phyloP scores from a whole-genome alignment of 2,113 vertebrate genomes.

The Martes martes region DNA sequence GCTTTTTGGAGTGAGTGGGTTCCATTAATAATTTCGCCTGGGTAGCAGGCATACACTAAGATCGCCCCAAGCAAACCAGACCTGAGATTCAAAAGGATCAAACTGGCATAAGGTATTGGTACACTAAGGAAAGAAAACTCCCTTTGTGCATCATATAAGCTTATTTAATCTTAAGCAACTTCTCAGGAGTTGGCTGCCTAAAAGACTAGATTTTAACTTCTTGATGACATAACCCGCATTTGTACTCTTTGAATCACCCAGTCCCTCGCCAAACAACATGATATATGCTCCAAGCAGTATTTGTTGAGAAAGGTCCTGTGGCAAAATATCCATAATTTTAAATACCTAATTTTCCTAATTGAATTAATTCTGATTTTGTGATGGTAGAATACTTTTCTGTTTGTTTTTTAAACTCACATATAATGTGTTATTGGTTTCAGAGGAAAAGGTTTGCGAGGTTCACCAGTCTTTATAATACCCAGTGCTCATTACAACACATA shows the following conservation, averaged over 20 bases:
- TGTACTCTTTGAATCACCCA: not conserved
- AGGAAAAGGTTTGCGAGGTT: too few relatives aligned
- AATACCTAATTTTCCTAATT: not conserved
- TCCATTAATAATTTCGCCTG: not conserved
- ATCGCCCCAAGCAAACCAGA: not conserved
- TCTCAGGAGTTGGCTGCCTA: not conserved
- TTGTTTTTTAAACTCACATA: too few relatives aligned
- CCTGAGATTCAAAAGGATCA: not conserved
- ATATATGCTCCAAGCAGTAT: not conserved
- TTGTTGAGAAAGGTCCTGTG: not conserved
- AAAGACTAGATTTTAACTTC: not conserved
- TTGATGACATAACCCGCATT: not conserved
- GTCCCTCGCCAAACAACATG: not conserved
- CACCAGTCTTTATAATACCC: too few relatives aligned
- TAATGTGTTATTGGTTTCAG: too few relatives aligned
- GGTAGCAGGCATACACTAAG: not conserved
- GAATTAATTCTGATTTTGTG: slow-evolving; percentile 10
- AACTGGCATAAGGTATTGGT: not conserved
- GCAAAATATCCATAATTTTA: not conserved
- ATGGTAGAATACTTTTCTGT: not conserved
- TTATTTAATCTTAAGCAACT: not conserved
- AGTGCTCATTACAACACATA: too few relatives aligned
- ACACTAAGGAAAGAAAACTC: not conserved
- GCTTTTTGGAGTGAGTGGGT: not conserved
- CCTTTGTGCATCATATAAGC: not conserved